These are phyloP conservation scores for Pogonocichla stellata DNA, from an alignment of 2,113 vertebrate genomes.

Conservation along the genomic window DNA sequence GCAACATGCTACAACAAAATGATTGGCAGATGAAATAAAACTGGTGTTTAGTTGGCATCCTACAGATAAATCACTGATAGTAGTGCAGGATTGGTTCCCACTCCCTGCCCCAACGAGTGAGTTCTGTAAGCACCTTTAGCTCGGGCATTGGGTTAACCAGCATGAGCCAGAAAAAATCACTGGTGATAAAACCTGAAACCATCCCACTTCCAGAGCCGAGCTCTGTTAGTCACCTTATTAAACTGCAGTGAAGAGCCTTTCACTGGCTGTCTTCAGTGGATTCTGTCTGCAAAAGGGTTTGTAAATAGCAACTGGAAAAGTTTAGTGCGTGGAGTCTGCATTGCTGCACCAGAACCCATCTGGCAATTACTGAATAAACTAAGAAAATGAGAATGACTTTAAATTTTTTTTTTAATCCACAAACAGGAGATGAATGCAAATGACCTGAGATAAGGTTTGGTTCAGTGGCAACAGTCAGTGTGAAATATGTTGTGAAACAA, in stretches of 20 bases:
- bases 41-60: constrained; percentile 61
- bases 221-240: background rate
- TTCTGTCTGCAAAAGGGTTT: background rate
- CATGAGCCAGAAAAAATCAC: background rate
- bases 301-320: constrained; percentile 39
- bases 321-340: constrained; percentile 2
- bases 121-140: constrained; percentile 61
- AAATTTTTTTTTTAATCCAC: constrained; percentile 33
- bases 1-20: constrained; percentile 80
- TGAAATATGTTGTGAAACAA: constrained; percentile 66
- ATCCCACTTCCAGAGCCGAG: background rate
- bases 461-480: constrained; percentile 62
- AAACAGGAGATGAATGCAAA: constrained; percentile 65
- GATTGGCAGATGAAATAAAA: constrained; percentile 72
- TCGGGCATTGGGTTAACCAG: background rate
- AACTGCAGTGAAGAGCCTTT: constrained; percentile 26
- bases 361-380: constrained; percentile 55
- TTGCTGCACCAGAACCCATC: constrained; percentile 39
- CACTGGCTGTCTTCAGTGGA: background rate
- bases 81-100: constrained; percentile 24
- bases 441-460: constrained; percentile 64
- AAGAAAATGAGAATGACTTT: constrained; percentile 36
- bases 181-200: background rate
- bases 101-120: constrained; percentile 5
- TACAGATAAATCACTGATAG: background rate